phyloP scores from a whole-genome alignment of 37 sponge, comb jelly and placozoan genomes.

The Amphimedon queenslandica region DNA sequence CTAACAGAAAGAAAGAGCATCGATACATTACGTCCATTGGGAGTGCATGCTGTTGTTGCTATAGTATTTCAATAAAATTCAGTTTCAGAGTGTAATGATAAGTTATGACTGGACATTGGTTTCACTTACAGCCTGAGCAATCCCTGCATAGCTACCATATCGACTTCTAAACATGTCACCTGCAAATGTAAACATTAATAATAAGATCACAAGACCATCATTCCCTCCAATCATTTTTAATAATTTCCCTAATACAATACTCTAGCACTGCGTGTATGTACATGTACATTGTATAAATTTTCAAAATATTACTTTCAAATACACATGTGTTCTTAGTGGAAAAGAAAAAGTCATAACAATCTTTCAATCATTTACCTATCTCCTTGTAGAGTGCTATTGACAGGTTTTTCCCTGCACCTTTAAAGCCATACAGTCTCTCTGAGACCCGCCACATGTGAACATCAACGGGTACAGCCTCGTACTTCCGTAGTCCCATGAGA shows the following conservation, averaged over 20 bases:
- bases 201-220: not conserved
- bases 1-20: no score
- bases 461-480: constrained; percentile 90
- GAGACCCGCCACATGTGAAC: constrained; percentile 83
- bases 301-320: no score
- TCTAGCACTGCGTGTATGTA: no score
- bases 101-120: no score
- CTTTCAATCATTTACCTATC: constrained; percentile 61
- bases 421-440: constrained; percentile 61
- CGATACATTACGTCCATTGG: no score
- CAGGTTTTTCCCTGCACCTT: constrained; percentile 8
- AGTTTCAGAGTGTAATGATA: no score
- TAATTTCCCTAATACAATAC: no score
- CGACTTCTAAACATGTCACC: constrained; percentile 68
- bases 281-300: no score
- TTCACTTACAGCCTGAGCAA: constrained; percentile 83
- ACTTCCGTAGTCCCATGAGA: constrained; percentile 86
- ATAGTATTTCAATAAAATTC: no score
- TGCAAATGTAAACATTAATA: not conserved
- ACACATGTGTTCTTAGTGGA: not conserved
- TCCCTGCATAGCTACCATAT: constrained; percentile 80
- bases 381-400: constrained; percentile 22
- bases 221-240: not conserved
- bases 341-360: not conserved
- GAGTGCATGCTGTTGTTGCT: no score